Base-by-base conservation (phyloP, 2,888 invertebrate genomes). In the Drosophila conformis region DNA sequence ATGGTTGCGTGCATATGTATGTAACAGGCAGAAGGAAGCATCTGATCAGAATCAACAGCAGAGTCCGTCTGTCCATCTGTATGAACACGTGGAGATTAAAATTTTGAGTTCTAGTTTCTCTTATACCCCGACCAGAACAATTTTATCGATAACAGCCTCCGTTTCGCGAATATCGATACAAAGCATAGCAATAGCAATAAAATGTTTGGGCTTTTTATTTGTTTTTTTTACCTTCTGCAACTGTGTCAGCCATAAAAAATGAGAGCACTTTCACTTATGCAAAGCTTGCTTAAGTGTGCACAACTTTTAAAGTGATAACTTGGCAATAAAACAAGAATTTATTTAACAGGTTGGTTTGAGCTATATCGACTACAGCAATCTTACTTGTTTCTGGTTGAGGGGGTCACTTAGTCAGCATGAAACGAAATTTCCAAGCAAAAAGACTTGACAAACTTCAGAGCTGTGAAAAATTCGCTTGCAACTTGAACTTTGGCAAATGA, bases 361-460 rank as follows among this genome's bases (percentile, higher is more conserved):
- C 7, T 4, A 15, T 15, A 8, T 25, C 25, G 25, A 8, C 46
- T 46, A 46, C 21, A 13, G 13, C 25, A 13, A 35, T 33, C 25
- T 15, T 2, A 21, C 40, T 18, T 35, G 25, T n/a, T 48, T 33
- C 1, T n/a, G 27, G 0, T 25, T 53, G 18, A 29, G 11, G 31
- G 13, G 7, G 13, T 29, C n/a, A 59, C 35, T 66, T 35, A 4
- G 35, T 6, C 51, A 35, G n/a, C 31, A 5, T 15, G 46, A 31
- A 25, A 48, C 5, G 7, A 62, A 62, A 66, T 29, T 36, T 18
- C 31, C 8, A 21, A 15, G 18, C 42, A 18, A 54, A 33, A 49
- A 25, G 15, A 65, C 65, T 65, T 49, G 21, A 21, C n/a, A 31
- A 64, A 31, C 36, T 33, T 36, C 25, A 15, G 7, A 48, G 25